Conservation (phyloP, 2,888 invertebrate species). For the Ephialtes manifestator region DNA sequence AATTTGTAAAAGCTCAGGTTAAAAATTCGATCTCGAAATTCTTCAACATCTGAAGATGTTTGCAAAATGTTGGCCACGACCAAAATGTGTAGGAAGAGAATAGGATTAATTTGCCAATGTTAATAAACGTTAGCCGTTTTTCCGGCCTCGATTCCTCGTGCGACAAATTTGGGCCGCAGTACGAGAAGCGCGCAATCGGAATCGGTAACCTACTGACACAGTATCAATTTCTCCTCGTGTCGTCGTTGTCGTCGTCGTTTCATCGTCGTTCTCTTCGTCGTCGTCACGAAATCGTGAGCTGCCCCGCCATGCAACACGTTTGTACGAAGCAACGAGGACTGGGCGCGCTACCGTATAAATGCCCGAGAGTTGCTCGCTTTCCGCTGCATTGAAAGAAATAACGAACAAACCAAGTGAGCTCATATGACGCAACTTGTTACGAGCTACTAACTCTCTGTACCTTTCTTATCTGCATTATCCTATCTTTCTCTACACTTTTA, state of each 20-base stretch:
- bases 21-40: too few species aligned
- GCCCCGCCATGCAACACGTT: slow-evolving; percentile 36
- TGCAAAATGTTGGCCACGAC: background rate
- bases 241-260: slow-evolving; percentile 30
- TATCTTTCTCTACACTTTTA: background rate
- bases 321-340: slow-evolving; percentile 66
- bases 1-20: too few species aligned
- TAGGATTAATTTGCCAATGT: background rate
- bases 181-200: slow-evolving; percentile 74
- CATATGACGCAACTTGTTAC: slow-evolving; percentile 64
- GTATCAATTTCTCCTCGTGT: slow-evolving; percentile 63
- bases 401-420: slow-evolving; percentile 18
- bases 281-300: slow-evolving; percentile 73
- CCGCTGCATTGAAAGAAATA: slow-evolving; percentile 39
- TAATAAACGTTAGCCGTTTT: slow-evolving; percentile 21
- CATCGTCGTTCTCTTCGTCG: slow-evolving; percentile 25
- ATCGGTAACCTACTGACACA: slow-evolving; percentile 80
- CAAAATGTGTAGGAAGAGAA: background rate
- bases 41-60: background rate
- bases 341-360: slow-evolving; percentile 30
- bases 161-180: slow-evolving; percentile 79
- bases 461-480: slow-evolving; percentile 44
- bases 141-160: slow-evolving; percentile 71
- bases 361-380: slow-evolving; percentile 9
- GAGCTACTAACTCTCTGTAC: slow-evolving; percentile 43